Conservation (phyloP, 2,797 vertebrate genomes). For the Menidia menidia region DNA sequence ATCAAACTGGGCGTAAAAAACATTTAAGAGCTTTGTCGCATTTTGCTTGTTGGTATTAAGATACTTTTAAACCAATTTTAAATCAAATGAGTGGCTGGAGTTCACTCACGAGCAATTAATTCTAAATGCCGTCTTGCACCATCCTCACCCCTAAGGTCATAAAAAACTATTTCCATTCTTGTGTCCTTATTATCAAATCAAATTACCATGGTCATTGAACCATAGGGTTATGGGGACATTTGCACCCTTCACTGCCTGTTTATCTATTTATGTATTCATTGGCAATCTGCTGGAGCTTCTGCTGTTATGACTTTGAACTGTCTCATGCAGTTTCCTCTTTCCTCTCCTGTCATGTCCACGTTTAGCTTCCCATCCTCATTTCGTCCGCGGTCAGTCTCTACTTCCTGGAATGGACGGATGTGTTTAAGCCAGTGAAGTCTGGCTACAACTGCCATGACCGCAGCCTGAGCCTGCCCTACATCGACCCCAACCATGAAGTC, state of each 20-base stretch:
- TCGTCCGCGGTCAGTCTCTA: slow-evolving; percentile 96
- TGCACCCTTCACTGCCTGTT: slow-evolving; percentile 25
- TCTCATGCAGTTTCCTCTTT: background rate
- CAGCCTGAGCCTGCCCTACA: slow-evolving; percentile 95
- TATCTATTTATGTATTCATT: slow-evolving; percentile 51
- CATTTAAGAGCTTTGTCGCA: background rate
- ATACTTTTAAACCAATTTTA: background rate
- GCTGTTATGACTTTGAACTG: slow-evolving; percentile 17
- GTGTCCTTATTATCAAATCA: slow-evolving; percentile 45
- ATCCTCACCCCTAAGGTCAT: slow-evolving; percentile 15
- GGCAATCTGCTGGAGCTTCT: slow-evolving; percentile 21
- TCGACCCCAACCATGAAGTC: slow-evolving; percentile 94
- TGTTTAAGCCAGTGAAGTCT: slow-evolving; percentile 95
- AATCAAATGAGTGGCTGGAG: slow-evolving; percentile 9
- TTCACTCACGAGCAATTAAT: slow-evolving; percentile 26
- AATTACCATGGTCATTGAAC: slow-evolving; percentile 56
- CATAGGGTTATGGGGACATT: slow-evolving; percentile 41
- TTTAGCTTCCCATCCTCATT: slow-evolving; percentile 93
- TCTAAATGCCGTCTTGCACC: slow-evolving; percentile 20
- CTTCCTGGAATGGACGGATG: slow-evolving; percentile 96
- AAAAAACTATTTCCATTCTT: slow-evolving; percentile 36
- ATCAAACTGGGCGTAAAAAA: slow-evolving; percentile 11
- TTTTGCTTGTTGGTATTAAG: slow-evolving; percentile 7
- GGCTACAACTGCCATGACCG: slow-evolving; percentile 97
- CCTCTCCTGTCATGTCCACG: slow-evolving; percentile 18